A percentile compares a stretch with the other conserved stretches of the same genome.
phyloP scores from a whole-genome alignment of 2,888 invertebrate species.

The Eilema caniola region DNA sequence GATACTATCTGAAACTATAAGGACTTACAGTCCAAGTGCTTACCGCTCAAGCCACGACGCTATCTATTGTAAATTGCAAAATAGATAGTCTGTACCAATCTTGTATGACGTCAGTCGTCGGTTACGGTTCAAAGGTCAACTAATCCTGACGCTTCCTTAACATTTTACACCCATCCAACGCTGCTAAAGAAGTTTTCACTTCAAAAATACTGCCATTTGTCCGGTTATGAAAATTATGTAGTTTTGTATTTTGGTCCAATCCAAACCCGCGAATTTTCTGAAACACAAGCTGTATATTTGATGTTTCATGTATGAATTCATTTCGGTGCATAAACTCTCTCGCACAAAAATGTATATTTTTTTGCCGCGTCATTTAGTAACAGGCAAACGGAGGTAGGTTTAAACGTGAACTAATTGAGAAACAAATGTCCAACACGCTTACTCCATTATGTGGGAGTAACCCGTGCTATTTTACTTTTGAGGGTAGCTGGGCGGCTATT shows the following conservation, averaged over 20 bases:
- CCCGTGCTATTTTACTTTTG: slow-evolving; percentile 78
- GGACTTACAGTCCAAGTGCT: no score
- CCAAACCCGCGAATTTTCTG: slow-evolving; percentile 7
- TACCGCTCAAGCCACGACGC: no score
- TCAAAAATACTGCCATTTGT: no score
- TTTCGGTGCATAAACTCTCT: slow-evolving; percentile 32
- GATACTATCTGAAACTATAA: no score
- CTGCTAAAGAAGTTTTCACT: no score
- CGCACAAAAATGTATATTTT: slow-evolving; percentile 40
- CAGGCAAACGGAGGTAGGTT: slow-evolving; percentile 59
- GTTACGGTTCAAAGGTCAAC: no score
- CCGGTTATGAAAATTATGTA: neutral
- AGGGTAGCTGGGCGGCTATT: slow-evolving; percentile 64
- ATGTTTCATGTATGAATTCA: slow-evolving; percentile 30
- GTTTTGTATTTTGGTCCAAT: no score
- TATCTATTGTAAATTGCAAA: no score
- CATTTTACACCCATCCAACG: no score
- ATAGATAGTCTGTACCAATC: no score
- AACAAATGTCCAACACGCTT: slow-evolving; percentile 82
- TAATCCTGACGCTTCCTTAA: no score
- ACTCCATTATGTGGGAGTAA: slow-evolving; percentile 79
- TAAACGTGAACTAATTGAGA: slow-evolving; percentile 74
- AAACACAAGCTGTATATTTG: slow-evolving; percentile 28
- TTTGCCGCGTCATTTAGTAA: slow-evolving; percentile 39
- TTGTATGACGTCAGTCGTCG: no score